Evolutionary conservation across 2,888 invertebrate species (phyloP), one percentile per base, ranked within the genome.

Genomic region (Drosophila recens): DNA sequence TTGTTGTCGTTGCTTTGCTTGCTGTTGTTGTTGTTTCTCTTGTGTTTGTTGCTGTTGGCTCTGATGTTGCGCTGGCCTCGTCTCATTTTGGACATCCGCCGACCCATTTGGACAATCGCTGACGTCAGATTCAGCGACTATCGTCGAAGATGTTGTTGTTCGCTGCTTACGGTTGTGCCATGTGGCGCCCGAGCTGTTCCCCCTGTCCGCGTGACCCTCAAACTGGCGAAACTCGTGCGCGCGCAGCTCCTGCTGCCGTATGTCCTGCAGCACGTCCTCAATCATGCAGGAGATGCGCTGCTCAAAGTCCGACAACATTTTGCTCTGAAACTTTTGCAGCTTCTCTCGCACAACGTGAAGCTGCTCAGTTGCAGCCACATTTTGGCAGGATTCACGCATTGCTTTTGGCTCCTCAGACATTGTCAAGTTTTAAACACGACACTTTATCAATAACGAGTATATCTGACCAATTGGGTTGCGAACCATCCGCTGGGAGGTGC

Each of bases 181-280:
- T 8, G 81, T 85, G 45, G 38, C 45, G 52, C 17, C 30, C 0
- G 58, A 10, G 13, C n/a, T 46, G 17, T 34, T 52, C 3, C 20
- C 45, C 8, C 57, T 56, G 3, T 69, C 20, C 27, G n/a, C 34
- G n/a, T 23, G 34, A 17, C 13, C 67, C 1, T 77, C 90, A 58
- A 92, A 90, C 48, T 87, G 75, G 6, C 87, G 90, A 62, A 92
- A 92, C 72, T 92, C 92, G 38, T 90, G 82, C 2, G 77, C 62
- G 42, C 90, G 91, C 45, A 92, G 36, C 61, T 92, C 90, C 59
- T 90, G 87, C 53, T 90, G 86, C 0, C 90, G 89, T 5, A 92
- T 66, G 33, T 93, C 91, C 76, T 91, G 91, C 45, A 92, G 59
- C 9, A 93, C 78, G 53, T 91, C 91, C 62, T 93, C 91, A 30